Evolutionary conservation across 1,140 invertebrate species (phyloP).

Genomic region (Tribolium castaneum): DNA sequence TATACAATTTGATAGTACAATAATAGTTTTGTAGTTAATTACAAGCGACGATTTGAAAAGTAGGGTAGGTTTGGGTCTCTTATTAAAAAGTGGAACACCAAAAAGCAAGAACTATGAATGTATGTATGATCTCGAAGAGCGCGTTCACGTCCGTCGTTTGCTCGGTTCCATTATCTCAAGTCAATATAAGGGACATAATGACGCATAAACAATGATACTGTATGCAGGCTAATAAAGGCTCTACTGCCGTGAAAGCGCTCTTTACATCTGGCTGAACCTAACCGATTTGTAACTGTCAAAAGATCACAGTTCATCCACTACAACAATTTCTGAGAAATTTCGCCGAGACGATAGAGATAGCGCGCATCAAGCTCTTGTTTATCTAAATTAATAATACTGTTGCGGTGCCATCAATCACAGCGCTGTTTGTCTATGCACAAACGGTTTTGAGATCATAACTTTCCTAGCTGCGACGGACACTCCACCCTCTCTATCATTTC

Average conservation of each 20-base stretch:
- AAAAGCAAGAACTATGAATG: conserved; percentile 43
- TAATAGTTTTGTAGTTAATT: conserved; percentile 26
- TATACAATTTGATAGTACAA: conserved; percentile 42
- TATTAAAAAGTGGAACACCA: conserved; percentile 38
- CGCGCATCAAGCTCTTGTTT: conserved; percentile 43
- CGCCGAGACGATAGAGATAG: conserved; percentile 36
- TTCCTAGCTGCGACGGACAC: conserved; percentile 11
- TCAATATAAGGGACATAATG: conserved; percentile 22
- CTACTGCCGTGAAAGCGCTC: conserved; percentile 20
- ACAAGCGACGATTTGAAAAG: conserved; percentile 36
- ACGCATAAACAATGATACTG: conserved; percentile 37
- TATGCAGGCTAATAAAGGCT: conserved; percentile 21
- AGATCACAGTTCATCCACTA: conserved; percentile 44
- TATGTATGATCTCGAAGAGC: conserved; percentile 12
- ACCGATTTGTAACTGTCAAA: conserved; percentile 39
- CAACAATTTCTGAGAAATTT: conserved; percentile 33
- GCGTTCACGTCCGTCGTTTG: conserved; percentile 4
- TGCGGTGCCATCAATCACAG: conserved; percentile 40
- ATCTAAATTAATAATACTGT: conserved; percentile 46
- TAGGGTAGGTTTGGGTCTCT: conserved; percentile 33
- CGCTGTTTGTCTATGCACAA: conserved; percentile 21
- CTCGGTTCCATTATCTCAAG: conserved; percentile 7
- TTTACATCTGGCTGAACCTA: conserved; percentile 42
- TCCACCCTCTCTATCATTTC: conserved; percentile 10
- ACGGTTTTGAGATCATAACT: conserved; percentile 25